phyloP scores from a whole-genome alignment of 2,113 vertebrate genomes.

The Pycnonotus jocosus region DNA sequence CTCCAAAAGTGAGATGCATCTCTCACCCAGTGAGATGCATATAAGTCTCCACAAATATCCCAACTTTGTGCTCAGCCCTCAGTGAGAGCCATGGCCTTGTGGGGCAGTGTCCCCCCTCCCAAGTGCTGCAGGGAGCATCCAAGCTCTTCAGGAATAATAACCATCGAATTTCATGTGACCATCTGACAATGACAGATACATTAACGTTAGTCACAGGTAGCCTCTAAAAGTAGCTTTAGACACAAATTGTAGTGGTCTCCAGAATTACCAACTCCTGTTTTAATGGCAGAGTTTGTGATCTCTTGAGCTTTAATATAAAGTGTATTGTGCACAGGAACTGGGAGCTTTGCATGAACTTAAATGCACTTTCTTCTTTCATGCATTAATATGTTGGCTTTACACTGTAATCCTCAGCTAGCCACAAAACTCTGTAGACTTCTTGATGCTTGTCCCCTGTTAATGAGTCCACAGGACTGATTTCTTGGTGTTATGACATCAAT shows the following conservation, averaged over 20 bases:
- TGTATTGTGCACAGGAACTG: neutral
- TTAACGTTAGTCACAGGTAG: neutral
- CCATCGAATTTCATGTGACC: neutral
- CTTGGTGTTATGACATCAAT: neutral
- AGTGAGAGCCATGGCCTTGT: fast-evolving
- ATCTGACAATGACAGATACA: neutral
- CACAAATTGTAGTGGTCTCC: neutral
- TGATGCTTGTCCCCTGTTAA: neutral
- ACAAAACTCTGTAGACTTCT: neutral
- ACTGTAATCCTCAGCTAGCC: neutral
- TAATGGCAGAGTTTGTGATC: neutral
- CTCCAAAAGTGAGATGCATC: no score
- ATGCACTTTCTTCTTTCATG: neutral
- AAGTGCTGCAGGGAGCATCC: fast-evolving
- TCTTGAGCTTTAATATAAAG: neutral
- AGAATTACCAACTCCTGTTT: neutral
- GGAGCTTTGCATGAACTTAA: neutral
- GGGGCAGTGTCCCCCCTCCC: fast-evolving
- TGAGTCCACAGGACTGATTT: neutral
- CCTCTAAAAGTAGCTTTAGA: neutral
- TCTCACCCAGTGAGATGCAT: no score
- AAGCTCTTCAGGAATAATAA: neutral
- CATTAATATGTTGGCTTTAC: neutral
- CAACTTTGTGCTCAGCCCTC: neutral
- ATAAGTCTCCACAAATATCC: neutral